phyloP scores from a whole-genome alignment of 2,113 vertebrate species.

The Pithys albifrons region DNA sequence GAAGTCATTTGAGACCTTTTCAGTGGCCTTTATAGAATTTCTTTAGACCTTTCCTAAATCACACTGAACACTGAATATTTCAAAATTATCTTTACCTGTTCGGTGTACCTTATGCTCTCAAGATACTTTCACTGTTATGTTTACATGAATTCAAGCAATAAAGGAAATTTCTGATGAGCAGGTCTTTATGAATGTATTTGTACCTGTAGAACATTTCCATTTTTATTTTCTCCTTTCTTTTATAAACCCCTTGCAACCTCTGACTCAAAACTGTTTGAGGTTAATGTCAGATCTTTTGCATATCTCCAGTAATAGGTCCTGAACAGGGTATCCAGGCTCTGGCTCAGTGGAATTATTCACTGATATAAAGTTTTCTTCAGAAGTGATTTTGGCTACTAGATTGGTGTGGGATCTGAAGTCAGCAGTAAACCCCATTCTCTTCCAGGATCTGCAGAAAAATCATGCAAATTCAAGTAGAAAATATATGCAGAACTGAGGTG shows the following conservation, averaged over 20 bases:
- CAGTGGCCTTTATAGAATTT: not conserved
- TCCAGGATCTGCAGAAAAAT: not conserved
- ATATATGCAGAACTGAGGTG: not conserved
- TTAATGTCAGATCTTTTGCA: not conserved
- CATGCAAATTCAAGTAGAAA: not conserved
- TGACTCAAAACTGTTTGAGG: not conserved
- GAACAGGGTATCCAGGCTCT: not conserved
- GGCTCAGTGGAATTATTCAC: not conserved
- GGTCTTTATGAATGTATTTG: not conserved
- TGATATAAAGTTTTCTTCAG: not conserved
- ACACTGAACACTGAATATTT: not conserved
- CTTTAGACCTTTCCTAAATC: not conserved
- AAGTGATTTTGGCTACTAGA: not conserved
- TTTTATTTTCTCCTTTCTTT: not conserved
- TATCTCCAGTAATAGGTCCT: not conserved
- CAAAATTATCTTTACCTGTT: not conserved
- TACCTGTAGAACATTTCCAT: not conserved
- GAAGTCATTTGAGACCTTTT: not conserved
- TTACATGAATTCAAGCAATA: not conserved
- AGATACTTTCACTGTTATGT: not conserved
- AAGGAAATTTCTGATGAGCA: not conserved
- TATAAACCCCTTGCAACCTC: not conserved
- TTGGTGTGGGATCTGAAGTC: not conserved
- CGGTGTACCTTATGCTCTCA: not conserved
- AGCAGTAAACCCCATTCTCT: not conserved